Percentiles rank a stretch among this genome's conserved stretches.
phyloP scores from a whole-genome alignment of 2,797 vertebrate genomes.

The Macropus fuliginosus region DNA sequence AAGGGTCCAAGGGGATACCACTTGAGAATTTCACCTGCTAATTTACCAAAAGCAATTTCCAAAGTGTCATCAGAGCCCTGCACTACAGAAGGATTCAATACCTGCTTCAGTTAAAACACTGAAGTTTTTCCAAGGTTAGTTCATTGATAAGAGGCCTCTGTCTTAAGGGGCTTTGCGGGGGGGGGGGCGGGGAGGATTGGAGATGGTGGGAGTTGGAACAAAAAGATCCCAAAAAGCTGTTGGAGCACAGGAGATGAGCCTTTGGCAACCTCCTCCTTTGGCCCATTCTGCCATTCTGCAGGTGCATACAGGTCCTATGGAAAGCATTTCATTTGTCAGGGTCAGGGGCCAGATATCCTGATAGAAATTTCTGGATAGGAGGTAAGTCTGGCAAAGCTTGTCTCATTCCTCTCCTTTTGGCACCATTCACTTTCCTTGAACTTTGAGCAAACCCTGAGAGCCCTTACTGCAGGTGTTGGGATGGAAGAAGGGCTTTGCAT shows the following conservation, averaged over 20 bases:
- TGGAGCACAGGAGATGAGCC: not conserved
- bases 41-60: constrained; percentile 1
- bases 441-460: not conserved
- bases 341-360: not conserved
- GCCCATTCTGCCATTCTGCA: not conserved
- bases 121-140: not conserved
- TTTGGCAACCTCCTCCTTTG: constrained; percentile 13
- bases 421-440: constrained; percentile 33
- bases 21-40: not conserved
- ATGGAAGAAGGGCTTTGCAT: not conserved
- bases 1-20: not conserved
- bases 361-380: not conserved
- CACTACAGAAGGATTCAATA: not conserved
- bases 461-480: constrained; percentile 6
- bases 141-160: not conserved
- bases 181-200: too few species aligned
- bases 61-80: not conserved
- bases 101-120: not conserved
- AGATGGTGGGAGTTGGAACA: not conserved
- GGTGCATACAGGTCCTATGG: too few species aligned
- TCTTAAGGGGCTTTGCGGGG: not conserved
- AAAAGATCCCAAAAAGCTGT: not conserved
- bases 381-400: not conserved
- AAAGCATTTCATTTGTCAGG: not conserved
- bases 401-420: not conserved